Evolutionary conservation across 2,888 invertebrate genomes (phyloP).

Genomic region (Agonum fuliginosum): DNA sequence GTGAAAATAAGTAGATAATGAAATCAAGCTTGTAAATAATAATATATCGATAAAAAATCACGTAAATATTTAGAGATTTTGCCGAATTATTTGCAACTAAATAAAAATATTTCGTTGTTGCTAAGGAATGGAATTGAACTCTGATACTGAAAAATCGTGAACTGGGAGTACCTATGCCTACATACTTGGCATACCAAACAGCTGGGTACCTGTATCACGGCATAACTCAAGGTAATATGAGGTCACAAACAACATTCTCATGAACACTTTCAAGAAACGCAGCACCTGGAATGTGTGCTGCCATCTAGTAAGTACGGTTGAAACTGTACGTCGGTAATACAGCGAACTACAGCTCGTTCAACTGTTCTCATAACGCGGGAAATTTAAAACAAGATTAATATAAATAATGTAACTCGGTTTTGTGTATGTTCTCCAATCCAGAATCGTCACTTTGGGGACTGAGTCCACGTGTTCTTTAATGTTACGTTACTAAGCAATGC

Average conservation of each 20-base stretch:
- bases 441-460: too few relatives aligned
- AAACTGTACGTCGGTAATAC: neutral
- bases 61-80: neutral
- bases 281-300: neutral
- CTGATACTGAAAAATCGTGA: conserved; percentile 9
- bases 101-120: neutral
- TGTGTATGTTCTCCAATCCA: too few relatives aligned
- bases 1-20: conserved; percentile 20
- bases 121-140: conserved; percentile 12
- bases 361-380: neutral
- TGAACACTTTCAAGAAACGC: conserved; percentile 24
- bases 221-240: conserved; percentile 48
- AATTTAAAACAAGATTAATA: neutral
- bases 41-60: neutral
- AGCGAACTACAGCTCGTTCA: neutral
- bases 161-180: conserved; percentile 39
- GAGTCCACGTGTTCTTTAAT: too few relatives aligned
- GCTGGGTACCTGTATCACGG: conserved; percentile 30
- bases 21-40: too few relatives aligned
- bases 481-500: too few relatives aligned
- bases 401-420: too few relatives aligned
- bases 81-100: neutral
- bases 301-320: neutral
- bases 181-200: conserved; percentile 44
- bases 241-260: conserved; percentile 45